These are phyloP conservation scores for Drosophila borealis DNA, from an alignment of 2,888 invertebrate genomes.

Conservation along the genomic window DNA sequence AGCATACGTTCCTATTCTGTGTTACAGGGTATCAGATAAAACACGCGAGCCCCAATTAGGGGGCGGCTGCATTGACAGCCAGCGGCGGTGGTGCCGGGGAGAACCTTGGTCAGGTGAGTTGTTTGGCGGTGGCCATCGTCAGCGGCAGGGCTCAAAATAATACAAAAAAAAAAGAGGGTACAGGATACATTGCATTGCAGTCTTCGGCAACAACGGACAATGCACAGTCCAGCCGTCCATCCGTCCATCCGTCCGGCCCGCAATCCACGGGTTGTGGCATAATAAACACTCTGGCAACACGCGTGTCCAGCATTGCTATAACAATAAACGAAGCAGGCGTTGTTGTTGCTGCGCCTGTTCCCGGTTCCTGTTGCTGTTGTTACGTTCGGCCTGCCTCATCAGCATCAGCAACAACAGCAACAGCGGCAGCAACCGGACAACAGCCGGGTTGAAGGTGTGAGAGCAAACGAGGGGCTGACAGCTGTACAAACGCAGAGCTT, in stretches of 20 bases:
- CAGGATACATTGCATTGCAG: conserved; percentile 33
- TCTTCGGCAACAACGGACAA: conserved; percentile 15
- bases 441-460: conserved; percentile 35
- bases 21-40: conserved; percentile 20
- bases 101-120: conserved; percentile 57
- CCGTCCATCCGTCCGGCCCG: conserved; percentile 17
- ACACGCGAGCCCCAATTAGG: background rate
- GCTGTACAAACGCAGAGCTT: conserved; percentile 72
- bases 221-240: conserved; percentile 17
- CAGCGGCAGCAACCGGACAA: conserved; percentile 9
- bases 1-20: background rate
- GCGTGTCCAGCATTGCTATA: conserved; percentile 53
- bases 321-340: conserved; percentile 54
- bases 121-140: conserved; percentile 51
- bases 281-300: conserved; percentile 58
- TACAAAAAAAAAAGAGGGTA: background rate
- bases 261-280: conserved; percentile 48
- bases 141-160: conserved; percentile 29
- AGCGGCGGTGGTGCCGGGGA: background rate
- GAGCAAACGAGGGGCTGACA: conserved; percentile 65
- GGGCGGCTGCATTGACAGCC: background rate
- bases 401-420: conserved; percentile 17
- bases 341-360: conserved; percentile 17
- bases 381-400: conserved; percentile 25
- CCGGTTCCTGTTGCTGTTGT: conserved; percentile 28